Evolutionary conservation across 1,140 invertebrate genomes (phyloP), one percentile per base, ranked within the genome.

Genomic region (Onthophagus taurus): DNA sequence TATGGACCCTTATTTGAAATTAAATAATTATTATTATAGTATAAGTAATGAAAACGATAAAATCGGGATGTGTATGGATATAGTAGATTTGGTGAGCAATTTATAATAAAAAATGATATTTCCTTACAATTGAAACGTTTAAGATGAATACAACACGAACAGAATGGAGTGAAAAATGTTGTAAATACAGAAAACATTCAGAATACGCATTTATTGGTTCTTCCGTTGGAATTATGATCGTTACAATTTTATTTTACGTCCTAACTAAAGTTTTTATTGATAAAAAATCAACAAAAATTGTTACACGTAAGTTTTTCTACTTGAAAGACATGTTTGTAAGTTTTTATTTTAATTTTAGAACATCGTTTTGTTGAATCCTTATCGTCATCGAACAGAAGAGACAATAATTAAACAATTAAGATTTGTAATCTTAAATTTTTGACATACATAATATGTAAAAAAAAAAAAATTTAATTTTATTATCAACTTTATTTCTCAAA

Each of bases 61-160:
- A 34, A 70, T 71, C 39, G 67, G 65, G 51, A 60, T 74, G 36
- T 76, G 74, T 51, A 74, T 76, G 70, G 72, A 76, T 58, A 70
- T 74, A 54, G 71, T 75, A 31, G 73, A 76, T 62, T 64, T 67
- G 48, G 73, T 75, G 61, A 67, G 65, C 63, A 46, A 34, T 34
- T 45, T 43, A 39, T 45, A 34, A 36, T 48, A n/a, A 11, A 17
- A 14, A 30, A n/a, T 11, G 4, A 20, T 13, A 2, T 43, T 7
- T 16, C 20, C 20, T 18, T 18, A 30, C 5, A 26, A 13, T 33
- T 30, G 30, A 33, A 12, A 8, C 3, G 17, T 36, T 37, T 30
- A 64, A 76, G 72, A 76, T 76, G 72, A 76, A 76, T 62, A 63
- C 62, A 21, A 76, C 72, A 30, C 64, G 72, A 49, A 64, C 60